Evolutionary conservation across 1,140 invertebrate species (phyloP), one percentile per base, ranked within the genome.

Genomic region (Habropoda laboriosa): DNA sequence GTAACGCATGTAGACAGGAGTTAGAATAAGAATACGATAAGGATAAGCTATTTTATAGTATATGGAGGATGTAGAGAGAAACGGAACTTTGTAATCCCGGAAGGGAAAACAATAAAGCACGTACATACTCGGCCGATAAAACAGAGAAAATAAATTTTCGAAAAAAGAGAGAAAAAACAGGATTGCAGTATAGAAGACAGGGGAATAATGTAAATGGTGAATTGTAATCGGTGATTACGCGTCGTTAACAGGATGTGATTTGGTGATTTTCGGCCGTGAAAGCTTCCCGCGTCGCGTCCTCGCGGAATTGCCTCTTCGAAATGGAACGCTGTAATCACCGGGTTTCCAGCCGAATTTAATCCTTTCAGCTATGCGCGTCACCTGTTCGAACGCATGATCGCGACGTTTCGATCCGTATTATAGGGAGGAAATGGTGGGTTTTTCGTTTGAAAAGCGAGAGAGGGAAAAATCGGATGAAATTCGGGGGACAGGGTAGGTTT

Each of bases 331-430:
- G 61, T 61, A 81, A 80, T 80, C 60, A 51, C 40, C n/a, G 47
- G 49, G 51, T 40, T 63, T 40, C 13, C 1, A 16, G 27, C 35
- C n/a, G 21, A 35, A 64, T 81, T 81, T 79, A 81, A 81, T 81
- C 57, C 64, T 63, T 42, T 71, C 49, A 18, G 45, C 60, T 42
- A 18, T 18, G 58, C 53, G 49, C 53, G 49, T 58, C 13, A 47
- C 21, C 38, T 64, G 61, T 78, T 75, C 47, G 51, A 27, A 38
- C 49, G n/a, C 49, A 16, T n/a, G 10, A 24, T 18, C n/a, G 27
- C 30, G 24, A 70, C 12, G 30, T 42, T 38, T 63, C 35, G n/a
- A n/a, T 16, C 18, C 13, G 27, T 27, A 57, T 49, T 21, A 21
- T 2, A 3, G 3, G 1, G 18, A n/a, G 30, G 35, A 58, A 58